phyloP scores from a whole-genome alignment of 37 sponge, comb jelly and placozoan species.

The Spongilla lacustris region DNA sequence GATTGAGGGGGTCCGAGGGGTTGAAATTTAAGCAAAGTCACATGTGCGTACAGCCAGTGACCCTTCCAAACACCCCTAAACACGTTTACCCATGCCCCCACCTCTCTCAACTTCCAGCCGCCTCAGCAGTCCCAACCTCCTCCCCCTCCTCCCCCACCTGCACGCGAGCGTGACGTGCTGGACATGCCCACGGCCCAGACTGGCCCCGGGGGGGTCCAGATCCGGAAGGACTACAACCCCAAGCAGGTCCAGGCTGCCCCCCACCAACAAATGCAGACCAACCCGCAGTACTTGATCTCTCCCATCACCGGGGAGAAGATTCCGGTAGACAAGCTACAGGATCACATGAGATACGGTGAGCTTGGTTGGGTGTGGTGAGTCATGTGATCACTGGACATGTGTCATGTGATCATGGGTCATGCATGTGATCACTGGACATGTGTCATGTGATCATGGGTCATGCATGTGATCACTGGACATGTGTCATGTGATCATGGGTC shows the following conservation, averaged over 20 bases:
- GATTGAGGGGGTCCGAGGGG: too few relatives aligned
- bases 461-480: too few relatives aligned
- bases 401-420: neutral
- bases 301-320: constrained; percentile 97
- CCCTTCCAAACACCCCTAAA: too few relatives aligned
- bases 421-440: neutral
- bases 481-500: too few relatives aligned
- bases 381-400: too few relatives aligned
- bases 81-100: neutral
- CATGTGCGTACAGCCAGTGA: too few relatives aligned
- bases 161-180: constrained; percentile 10
- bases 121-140: constrained; percentile 28
- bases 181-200: constrained; percentile 9
- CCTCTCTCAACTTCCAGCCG: neutral
- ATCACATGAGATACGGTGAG: constrained; percentile 92
- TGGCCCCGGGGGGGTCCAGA: constrained; percentile 40
- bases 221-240: constrained; percentile 92
- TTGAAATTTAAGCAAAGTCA: too few relatives aligned
- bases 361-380: neutral
- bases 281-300: constrained; percentile 80
- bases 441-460: too few relatives aligned
- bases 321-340: constrained; percentile 79
- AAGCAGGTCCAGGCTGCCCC: constrained; percentile 20
- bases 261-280: neutral
- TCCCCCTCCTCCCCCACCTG: constrained; percentile 17